A percentile compares a stretch with the other conserved stretches of the same genome.
These are phyloP conservation scores for Stylophora pistillata DNA, from an alignment of 64 coral and sea anemone species.

Conservation along the genomic window DNA sequence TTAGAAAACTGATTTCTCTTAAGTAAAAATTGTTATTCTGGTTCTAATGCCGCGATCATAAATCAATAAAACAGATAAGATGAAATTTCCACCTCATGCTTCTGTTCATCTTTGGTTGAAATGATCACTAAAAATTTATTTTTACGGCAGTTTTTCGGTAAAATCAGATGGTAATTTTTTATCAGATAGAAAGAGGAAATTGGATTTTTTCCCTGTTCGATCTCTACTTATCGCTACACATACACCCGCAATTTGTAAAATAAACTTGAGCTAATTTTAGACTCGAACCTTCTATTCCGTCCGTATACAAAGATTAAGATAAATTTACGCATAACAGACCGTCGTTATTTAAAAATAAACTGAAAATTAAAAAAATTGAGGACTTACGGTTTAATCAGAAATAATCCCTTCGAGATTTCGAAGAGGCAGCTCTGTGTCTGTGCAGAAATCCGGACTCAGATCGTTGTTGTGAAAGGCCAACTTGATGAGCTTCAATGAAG, in stretches of 20 bases:
- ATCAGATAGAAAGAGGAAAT: too few relatives aligned
- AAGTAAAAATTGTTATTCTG: neutral
- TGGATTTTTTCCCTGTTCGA: neutral
- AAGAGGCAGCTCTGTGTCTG: too few relatives aligned
- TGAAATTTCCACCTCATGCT: too few relatives aligned
- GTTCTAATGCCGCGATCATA: neutral
- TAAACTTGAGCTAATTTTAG: conserved; percentile 41
- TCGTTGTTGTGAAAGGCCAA: neutral
- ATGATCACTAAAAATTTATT: too few relatives aligned
- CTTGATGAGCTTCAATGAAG: conserved; percentile 31
- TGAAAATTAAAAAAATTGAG: neutral
- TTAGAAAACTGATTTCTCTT: neutral
- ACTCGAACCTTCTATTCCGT: neutral
- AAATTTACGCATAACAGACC: neutral
- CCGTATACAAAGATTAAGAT: conserved; percentile 38
- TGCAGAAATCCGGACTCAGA: neutral
- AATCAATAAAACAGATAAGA: neutral
- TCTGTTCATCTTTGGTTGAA: too few relatives aligned
- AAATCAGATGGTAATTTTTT: too few relatives aligned
- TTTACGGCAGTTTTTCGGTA: too few relatives aligned
- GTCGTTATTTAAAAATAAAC: conserved; percentile 16
- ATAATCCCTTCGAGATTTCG: neutral
- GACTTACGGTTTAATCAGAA: conserved; percentile 11
- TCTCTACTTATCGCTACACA: neutral
- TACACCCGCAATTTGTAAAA: conserved; percentile 7